phyloP scores from a whole-genome alignment of 2,797 vertebrate genomes.

The Schizothorax lantsangensis region DNA sequence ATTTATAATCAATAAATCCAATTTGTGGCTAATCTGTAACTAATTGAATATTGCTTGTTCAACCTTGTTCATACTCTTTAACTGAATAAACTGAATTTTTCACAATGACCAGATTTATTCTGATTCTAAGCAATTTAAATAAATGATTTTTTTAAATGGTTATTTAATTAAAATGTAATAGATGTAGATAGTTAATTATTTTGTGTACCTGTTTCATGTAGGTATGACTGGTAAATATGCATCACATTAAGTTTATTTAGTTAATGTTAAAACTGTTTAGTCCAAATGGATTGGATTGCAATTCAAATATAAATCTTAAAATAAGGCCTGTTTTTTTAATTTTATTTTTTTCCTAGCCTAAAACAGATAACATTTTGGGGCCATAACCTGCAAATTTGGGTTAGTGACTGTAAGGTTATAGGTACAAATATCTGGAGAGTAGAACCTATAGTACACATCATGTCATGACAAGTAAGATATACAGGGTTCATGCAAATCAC shows the following conservation, averaged over 20 bases:
- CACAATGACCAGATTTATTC: background rate
- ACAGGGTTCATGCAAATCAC: background rate
- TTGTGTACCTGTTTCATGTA: no score
- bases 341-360: background rate
- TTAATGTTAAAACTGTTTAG: background rate
- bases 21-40: background rate
- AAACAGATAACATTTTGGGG: background rate
- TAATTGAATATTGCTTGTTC: background rate
- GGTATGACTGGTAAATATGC: background rate
- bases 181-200: background rate
- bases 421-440: background rate
- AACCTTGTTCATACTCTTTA: background rate
- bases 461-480: background rate
- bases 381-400: background rate
- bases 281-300: background rate
- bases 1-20: background rate
- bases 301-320: background rate
- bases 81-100: background rate
- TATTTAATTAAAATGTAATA: background rate
- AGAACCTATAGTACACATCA: background rate
- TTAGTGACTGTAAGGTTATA: background rate
- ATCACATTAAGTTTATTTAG: background rate
- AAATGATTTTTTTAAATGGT: background rate
- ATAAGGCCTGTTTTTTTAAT: background rate
- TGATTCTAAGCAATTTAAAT: background rate